Conservation (phyloP, 1,140 invertebrate species). For the Diorhabda sublineata region DNA sequence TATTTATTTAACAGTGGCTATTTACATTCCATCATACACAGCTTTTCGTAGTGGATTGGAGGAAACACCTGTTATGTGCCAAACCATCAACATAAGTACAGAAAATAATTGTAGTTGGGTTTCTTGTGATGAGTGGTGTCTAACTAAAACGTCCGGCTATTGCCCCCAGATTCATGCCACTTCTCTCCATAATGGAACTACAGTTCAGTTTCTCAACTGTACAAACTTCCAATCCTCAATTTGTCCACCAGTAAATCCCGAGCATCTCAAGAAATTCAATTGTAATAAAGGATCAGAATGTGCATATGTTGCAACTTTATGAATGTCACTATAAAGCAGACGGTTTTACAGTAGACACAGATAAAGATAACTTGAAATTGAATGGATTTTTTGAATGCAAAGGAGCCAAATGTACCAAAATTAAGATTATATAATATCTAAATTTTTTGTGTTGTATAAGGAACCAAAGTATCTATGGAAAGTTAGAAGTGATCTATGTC, state of each 20-base stretch:
- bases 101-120: conserved; percentile 81
- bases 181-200: conserved; percentile 74
- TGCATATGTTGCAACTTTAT: conserved; percentile 78
- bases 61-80: conserved; percentile 79
- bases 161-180: conserved; percentile 86
- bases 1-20: conserved; percentile 83
- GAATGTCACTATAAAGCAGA: conserved; percentile 79
- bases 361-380: conserved; percentile 75
- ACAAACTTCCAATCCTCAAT: conserved; percentile 76
- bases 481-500: too few relatives aligned
- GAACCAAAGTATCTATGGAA: too few relatives aligned
- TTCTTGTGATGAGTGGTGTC: conserved; percentile 86
- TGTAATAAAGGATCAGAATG: conserved; percentile 84
- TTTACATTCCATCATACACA: conserved; percentile 79
- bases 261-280: conserved; percentile 60
- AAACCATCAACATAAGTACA: conserved; percentile 73
- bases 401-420: conserved; percentile 74
- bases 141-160: conserved; percentile 81
- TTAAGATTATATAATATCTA: conserved; percentile 49
- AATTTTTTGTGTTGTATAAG: too few relatives aligned
- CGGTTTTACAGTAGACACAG: conserved; percentile 74
- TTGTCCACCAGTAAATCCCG: conserved; percentile 51
- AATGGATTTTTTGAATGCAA: conserved; percentile 78
- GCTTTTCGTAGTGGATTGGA: conserved; percentile 78
- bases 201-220: conserved; percentile 71